Percentiles rank a stretch among this genome's conserved stretches.
phyloP scores from a whole-genome alignment of 2,888 invertebrate genomes.

The Agrotis ipsilon region DNA sequence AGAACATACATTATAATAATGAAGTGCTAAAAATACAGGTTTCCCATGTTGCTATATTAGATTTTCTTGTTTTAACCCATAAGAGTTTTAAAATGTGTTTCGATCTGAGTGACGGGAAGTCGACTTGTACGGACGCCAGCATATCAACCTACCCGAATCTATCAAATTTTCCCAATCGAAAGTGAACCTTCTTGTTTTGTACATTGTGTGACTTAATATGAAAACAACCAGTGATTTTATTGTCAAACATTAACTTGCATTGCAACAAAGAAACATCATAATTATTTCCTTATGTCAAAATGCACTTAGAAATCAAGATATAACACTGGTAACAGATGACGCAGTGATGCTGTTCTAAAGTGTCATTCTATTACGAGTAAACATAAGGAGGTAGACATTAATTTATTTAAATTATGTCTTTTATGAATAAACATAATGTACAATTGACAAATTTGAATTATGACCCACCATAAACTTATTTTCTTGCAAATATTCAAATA shows the following conservation, averaged over 20 bases:
- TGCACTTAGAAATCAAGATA: background rate
- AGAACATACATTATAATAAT: background rate
- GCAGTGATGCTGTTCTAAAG: background rate
- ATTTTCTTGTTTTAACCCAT: too few relatives aligned
- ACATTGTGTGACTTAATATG: too few relatives aligned
- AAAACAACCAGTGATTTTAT: too few relatives aligned
- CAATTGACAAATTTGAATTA: too few relatives aligned
- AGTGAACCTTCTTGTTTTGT: too few relatives aligned
- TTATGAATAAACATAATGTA: background rate
- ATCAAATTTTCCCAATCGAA: too few relatives aligned
- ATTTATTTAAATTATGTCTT: too few relatives aligned
- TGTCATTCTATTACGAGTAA: background rate
- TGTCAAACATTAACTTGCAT: background rate
- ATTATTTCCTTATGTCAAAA: background rate
- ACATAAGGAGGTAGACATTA: background rate
- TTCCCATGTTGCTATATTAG: too few relatives aligned
- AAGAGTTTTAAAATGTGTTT: background rate
- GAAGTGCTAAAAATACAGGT: background rate
- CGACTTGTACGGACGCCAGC: too few relatives aligned
- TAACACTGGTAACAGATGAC: background rate
- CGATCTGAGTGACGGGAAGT: background rate
- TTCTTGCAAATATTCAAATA: too few relatives aligned
- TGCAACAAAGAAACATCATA: background rate
- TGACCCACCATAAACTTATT: too few relatives aligned
- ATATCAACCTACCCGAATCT: too few relatives aligned